Evolutionary conservation across 2,888 invertebrate species (phyloP), one percentile per base, ranked within the genome.

Genomic region (Xanthostigma xanthostigma): DNA sequence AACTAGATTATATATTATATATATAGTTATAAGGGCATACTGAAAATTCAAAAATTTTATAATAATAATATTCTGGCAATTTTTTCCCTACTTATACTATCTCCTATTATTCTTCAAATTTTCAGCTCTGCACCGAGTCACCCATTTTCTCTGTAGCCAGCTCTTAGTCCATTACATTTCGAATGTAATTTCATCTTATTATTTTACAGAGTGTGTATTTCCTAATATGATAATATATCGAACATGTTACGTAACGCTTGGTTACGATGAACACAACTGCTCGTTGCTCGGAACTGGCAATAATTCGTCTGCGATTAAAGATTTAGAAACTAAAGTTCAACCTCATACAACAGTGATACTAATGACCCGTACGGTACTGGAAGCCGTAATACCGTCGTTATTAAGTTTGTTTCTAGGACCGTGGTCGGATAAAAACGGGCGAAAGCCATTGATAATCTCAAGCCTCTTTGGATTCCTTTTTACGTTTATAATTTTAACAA

Each of bases 371-470:
- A 72, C 75, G 2, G 62, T 84, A 1, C 63, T 84, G 36, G 80
- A 81, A 55, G 76, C 78, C 38, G 64, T 84, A 41, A 69, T 81
- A 45, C 83, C 85, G 2, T 79, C 84, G 0, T 58, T 82, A 41
- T 62, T 81, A 9, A 79, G 82, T 45, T 68, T 86, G 44, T 84
- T 86, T 60, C 62, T 87, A 53, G 89, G 87, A 9, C 82, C 85
- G 0, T 89, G 87, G 87, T 86, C 85, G 44, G 88, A 89, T 60
- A 79, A 74, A 53, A 75, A 82, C 66, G 88, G 89, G 27, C 72
- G 87, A 42, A 80, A 81, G 59, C 84, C 85, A 8, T 67, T 86
- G 47, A 60, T 88, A 38, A 61, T 84, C 3, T 27, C 27, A 27
- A 75, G 81, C 3, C 68, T 79, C 52, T 61, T 73, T 53, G 81